phyloP scores from a whole-genome alignment of 2,113 vertebrate species.

The Oxyura jamaicensis region DNA sequence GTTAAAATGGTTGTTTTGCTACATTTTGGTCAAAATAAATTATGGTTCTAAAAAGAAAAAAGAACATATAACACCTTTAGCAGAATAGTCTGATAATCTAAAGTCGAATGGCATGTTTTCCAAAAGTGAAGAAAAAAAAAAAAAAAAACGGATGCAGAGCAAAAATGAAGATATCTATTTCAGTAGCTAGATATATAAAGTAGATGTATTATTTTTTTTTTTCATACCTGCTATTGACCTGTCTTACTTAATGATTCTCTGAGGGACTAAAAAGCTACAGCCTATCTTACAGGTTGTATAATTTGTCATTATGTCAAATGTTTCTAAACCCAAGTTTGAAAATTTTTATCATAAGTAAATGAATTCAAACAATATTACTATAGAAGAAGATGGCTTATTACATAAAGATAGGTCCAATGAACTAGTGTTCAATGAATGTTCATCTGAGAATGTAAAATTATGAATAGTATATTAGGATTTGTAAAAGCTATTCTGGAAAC shows the following conservation, averaged over 20 bases:
- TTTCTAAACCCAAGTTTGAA: not conserved
- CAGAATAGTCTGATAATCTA: not conserved
- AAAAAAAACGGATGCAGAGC: not conserved
- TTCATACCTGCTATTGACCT: not conserved
- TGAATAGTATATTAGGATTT: not conserved
- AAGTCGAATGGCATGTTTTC: not conserved
- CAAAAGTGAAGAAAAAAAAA: not conserved
- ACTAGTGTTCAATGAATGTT: not conserved
- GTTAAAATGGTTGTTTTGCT: not conserved
- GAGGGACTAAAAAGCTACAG: not conserved
- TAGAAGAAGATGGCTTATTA: not conserved
- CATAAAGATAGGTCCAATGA: not conserved
- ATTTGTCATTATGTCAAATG: not conserved
- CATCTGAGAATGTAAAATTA: not conserved
- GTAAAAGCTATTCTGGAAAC: not conserved
- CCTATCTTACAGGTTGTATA: not conserved
- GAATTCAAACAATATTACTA: not conserved
- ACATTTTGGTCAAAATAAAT: not conserved
- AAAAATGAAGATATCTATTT: not conserved
- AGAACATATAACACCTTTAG: not conserved
- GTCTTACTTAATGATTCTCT: not conserved
- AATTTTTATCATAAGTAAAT: not conserved
- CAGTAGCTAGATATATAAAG: not conserved
- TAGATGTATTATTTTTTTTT: not conserved
- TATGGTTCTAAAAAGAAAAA: not conserved